Evolutionary conservation across 1,140 invertebrate genomes (phyloP).

Genomic region (Orius insidiosus): DNA sequence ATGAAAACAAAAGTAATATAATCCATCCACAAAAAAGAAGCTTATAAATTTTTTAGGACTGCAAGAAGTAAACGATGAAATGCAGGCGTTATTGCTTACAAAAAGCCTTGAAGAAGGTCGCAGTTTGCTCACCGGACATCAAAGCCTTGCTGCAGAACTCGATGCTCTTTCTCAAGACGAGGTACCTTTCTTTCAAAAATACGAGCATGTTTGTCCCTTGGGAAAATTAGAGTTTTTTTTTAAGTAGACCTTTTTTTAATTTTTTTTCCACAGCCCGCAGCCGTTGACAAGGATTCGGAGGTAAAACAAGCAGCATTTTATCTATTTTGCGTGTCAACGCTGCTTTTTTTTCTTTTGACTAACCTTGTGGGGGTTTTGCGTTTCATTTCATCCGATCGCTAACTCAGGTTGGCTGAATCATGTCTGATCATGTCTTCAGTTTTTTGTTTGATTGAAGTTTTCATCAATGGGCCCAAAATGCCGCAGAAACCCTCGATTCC

Average conservation of each 20-base stretch:
- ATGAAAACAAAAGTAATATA: constrained; percentile 61
- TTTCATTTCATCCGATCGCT: too few species aligned
- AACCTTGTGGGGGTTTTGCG: too few species aligned
- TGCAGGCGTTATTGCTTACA: constrained; percentile 76
- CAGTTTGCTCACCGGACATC: constrained; percentile 52
- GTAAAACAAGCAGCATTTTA: neutral
- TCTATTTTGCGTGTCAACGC: neutral
- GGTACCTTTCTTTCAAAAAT: constrained; percentile 37
- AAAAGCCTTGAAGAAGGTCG: constrained; percentile 74
- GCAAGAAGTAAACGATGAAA: constrained; percentile 76
- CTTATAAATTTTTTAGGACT: constrained; percentile 38
- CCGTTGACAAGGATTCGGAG: constrained; percentile 15
- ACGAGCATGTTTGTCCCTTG: too few species aligned
- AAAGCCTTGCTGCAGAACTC: constrained; percentile 77
- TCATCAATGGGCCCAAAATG: too few species aligned
- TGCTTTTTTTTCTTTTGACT: neutral
- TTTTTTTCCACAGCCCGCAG: constrained; percentile 24
- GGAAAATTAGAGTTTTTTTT: too few species aligned
- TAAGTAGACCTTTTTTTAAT: constrained; percentile 13
- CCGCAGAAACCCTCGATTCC: too few species aligned
- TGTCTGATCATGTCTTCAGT: too few species aligned
- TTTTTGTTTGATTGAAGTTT: too few species aligned
- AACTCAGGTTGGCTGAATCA: too few species aligned
- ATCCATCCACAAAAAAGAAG: too few species aligned
- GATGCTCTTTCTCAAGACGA: constrained; percentile 81